These are phyloP conservation scores for Clavelina lepadiformis DNA, from an alignment of 23 tunicate species.

Conservation along the genomic window DNA sequence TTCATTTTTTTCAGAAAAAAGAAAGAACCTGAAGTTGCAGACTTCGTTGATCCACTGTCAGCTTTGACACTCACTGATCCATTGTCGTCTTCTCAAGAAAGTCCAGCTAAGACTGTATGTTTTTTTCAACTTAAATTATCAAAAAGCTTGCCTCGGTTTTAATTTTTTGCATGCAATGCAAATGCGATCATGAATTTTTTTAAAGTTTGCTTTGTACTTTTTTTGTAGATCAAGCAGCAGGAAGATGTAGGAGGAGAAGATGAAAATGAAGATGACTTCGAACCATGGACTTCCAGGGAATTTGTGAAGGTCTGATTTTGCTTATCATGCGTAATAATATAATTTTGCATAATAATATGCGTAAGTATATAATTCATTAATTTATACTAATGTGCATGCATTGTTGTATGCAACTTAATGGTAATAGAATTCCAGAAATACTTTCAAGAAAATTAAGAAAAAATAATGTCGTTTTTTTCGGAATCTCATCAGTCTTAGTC, in stretches of 20 bases:
- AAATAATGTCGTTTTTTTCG: too few relatives aligned
- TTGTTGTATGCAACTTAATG: too few relatives aligned
- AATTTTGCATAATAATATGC: too few relatives aligned
- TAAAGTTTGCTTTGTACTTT: too few relatives aligned
- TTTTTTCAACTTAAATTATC: too few relatives aligned
- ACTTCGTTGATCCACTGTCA: slow-evolving; percentile 83
- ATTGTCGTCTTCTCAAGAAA: slow-evolving; percentile 38
- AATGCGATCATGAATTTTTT: not conserved
- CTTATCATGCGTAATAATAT: too few relatives aligned
- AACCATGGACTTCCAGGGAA: slow-evolving; percentile 44
- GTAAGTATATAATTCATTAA: too few relatives aligned
- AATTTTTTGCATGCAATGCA: not conserved
- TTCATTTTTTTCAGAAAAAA: not conserved
- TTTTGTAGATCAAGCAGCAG: not conserved
- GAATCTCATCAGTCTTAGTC: too few relatives aligned
- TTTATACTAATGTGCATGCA: too few relatives aligned
- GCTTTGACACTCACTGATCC: slow-evolving; percentile 57
- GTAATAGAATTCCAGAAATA: too few relatives aligned
- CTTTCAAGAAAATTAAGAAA: too few relatives aligned
- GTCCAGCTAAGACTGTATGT: not conserved
- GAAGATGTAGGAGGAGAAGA: not conserved
- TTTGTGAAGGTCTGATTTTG: slow-evolving; percentile 27
- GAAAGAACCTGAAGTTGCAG: slow-evolving; percentile 4
- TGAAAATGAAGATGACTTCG: slow-evolving; percentile 32
- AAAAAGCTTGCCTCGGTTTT: too few relatives aligned